These are phyloP conservation scores for Drosophila anomelani DNA, from an alignment of 2,888 invertebrate genomes.

Conservation along the genomic window DNA sequence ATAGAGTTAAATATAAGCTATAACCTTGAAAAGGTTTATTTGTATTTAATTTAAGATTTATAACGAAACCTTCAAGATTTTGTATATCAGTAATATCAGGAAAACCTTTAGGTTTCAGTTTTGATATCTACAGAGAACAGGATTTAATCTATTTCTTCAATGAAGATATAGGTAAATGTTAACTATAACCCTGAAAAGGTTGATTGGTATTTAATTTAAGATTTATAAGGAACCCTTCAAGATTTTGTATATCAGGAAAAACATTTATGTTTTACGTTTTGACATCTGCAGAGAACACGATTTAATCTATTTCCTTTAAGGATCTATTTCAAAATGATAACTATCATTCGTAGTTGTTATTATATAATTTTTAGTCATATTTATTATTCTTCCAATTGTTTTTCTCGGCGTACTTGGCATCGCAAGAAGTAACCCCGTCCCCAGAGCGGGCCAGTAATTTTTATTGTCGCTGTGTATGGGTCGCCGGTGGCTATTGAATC, in stretches of 20 bases:
- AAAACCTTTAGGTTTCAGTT: too few species aligned
- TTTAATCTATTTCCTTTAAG: background rate
- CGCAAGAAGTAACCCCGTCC: slow-evolving; percentile 32
- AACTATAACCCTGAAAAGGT: background rate
- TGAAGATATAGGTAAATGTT: background rate
- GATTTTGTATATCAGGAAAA: background rate
- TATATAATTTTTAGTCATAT: background rate
- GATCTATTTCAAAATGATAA: background rate
- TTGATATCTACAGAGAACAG: too few species aligned
- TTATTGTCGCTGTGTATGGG: slow-evolving; percentile 59
- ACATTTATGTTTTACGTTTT: background rate
- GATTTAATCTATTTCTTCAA: too few species aligned
- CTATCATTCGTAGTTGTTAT: background rate
- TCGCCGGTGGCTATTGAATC: slow-evolving; percentile 80
- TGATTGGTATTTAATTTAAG: background rate
- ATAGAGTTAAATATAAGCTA: background rate
- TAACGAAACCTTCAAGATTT: background rate
- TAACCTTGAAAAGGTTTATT: background rate
- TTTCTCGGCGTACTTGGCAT: slow-evolving; percentile 13
- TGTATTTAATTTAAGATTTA: background rate
- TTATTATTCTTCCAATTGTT: background rate
- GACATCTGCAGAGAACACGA: background rate
- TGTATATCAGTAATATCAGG: too few species aligned
- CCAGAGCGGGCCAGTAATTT: slow-evolving; percentile 53
- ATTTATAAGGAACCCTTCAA: too few species aligned